Base-by-base conservation (phyloP, 1,140 invertebrate species). In the Chelonus insularis region DNA sequence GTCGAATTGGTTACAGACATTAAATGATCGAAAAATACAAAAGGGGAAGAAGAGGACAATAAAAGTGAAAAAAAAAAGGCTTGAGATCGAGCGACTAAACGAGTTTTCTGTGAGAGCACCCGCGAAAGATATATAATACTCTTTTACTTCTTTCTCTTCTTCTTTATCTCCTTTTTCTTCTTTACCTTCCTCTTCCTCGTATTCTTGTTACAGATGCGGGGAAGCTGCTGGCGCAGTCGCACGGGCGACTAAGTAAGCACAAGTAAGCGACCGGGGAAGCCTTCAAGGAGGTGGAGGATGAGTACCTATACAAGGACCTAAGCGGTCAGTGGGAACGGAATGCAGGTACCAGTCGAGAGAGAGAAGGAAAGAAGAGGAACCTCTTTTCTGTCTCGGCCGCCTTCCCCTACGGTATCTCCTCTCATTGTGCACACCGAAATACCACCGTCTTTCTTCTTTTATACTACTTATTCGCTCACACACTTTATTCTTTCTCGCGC, bases 261-360 rank as follows among this genome's bases (percentile, higher is more conserved):
- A 64, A 64, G 51, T 54, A 50, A 64, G 65, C 62, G 64, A 71
- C 61, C 58, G 57, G 55, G 54, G 57, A 65, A 64, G 63, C 62
- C 55, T 63, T 56, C 37, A n/a, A 64, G 60, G 57, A 52, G 56
- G 60, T 68, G 61, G 65, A 72, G 67, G 72, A 74, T 70, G 67
- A 66, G 69, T 69, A 74, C 70, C 77, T 79, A 80, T 79, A 81
- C 75, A 79, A 78, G 77, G 76, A 79, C 73, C 77, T 78, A 74
- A 73, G 72, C 71, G 76, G 70, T 72, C 78, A 81, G 78, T 81
- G 78, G 79, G 79, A 81, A 80, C 78, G 79, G 79, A 81, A 81
- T 81, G 79, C 79, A 78, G 79, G 76, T 81, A 80, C 75, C 70
- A 77, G 76, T 62, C 57, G 52, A 55, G 32, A 55, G 34, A 51